These are phyloP conservation scores for Keiferia lycopersicella DNA, from an alignment of 2,888 invertebrate species.

Conservation along the genomic window DNA sequence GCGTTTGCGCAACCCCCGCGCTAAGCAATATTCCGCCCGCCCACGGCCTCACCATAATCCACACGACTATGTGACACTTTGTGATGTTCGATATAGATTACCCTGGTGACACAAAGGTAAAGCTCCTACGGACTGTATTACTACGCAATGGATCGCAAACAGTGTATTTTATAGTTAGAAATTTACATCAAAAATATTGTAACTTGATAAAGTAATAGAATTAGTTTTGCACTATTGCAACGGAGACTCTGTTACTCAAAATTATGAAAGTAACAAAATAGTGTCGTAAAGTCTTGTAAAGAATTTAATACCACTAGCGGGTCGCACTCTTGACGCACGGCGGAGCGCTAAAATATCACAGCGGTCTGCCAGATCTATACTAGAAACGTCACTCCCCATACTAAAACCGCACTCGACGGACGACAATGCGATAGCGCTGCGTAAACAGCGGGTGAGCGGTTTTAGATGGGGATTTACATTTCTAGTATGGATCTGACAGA, in stretches of 20 bases:
- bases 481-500: no score
- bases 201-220: conserved; percentile 21
- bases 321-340: no score
- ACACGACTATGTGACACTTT: not conserved
- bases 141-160: not conserved
- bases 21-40: conserved; percentile 39
- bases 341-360: no score
- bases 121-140: not conserved
- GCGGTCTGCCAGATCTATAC: no score
- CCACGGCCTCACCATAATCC: conserved; percentile 34
- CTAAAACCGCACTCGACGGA: no score
- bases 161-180: not conserved
- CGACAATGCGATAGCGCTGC: no score
- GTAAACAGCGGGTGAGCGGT: no score
- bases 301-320: no score
- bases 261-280: no score
- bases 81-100: not conserved
- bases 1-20: not conserved
- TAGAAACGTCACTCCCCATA: no score
- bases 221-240: conserved; percentile 14
- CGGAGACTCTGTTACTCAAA: not conserved
- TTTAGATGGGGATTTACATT: no score
- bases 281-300: no score
- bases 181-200: not conserved
- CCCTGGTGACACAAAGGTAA: not conserved